These are phyloP conservation scores for Andrena praecox DNA, from an alignment of 2,888 invertebrate species.

Conservation along the genomic window DNA sequence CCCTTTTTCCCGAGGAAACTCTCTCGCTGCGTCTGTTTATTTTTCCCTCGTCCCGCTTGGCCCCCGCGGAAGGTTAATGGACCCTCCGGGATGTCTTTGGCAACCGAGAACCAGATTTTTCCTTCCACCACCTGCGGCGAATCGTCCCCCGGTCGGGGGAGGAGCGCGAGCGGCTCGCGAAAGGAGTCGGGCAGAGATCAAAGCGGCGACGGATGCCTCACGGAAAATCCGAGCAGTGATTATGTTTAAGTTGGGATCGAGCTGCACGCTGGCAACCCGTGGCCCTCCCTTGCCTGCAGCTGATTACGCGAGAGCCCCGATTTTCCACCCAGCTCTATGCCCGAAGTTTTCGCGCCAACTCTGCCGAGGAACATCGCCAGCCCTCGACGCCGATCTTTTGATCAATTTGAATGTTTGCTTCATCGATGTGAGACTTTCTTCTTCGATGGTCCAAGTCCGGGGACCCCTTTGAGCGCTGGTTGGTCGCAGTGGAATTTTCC, in stretches of 20 bases:
- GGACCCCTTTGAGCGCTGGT: neutral
- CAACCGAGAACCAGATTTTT: slow-evolving; percentile 61
- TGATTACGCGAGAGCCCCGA: slow-evolving; percentile 20
- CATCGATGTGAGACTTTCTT: neutral
- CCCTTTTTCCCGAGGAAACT: neutral
- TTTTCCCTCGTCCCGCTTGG: slow-evolving; percentile 49
- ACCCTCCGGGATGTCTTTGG: slow-evolving; percentile 69
- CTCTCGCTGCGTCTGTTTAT: slow-evolving; percentile 59
- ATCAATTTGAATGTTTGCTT: slow-evolving; percentile 1
- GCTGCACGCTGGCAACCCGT: neutral
- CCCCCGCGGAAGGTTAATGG: slow-evolving; percentile 71
- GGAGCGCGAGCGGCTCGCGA: slow-evolving; percentile 2
- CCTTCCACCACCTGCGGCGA: slow-evolving; percentile 46
- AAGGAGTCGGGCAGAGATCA: slow-evolving; percentile 37
- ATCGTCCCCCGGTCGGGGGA: slow-evolving; percentile 17
- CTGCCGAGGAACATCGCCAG: neutral
- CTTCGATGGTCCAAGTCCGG: neutral
- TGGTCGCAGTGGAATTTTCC: no score
- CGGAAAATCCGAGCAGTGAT: slow-evolving; percentile 38
- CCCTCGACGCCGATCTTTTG: neutral
- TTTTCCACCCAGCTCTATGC: neutral
- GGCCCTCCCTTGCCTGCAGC: neutral
- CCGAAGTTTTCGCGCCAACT: neutral
- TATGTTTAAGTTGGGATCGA: slow-evolving; percentile 44
- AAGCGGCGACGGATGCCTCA: slow-evolving; percentile 20